A percentile compares a stretch with the other conserved stretches of the same genome.
phyloP scores from a whole-genome alignment of 2,888 invertebrate species.

The Temnothorax rugatulus region DNA sequence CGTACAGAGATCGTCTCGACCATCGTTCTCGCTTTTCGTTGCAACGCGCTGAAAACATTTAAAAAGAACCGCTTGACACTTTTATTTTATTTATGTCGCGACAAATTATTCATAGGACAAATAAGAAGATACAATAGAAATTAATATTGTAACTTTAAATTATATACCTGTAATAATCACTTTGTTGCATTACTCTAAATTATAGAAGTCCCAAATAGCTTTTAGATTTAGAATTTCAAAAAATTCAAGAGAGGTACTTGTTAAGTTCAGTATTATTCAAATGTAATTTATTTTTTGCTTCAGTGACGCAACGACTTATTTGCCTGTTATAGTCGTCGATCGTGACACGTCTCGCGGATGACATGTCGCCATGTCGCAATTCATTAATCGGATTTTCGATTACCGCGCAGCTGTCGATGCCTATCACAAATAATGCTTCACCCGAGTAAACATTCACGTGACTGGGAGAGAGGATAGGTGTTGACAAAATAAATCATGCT shows the following conservation, averaged over 20 bases:
- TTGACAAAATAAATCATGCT: conserved; percentile 63
- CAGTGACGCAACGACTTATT: not conserved
- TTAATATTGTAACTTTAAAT: not conserved
- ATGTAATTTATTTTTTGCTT: conserved; percentile 6
- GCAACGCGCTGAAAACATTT: conserved; percentile 9
- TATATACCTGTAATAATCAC: not conserved
- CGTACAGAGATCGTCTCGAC: conserved; percentile 66
- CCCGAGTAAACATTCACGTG: conserved; percentile 11
- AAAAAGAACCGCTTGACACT: not conserved
- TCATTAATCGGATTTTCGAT: conserved; percentile 62
- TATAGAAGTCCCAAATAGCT: not conserved
- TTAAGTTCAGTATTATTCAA: not conserved
- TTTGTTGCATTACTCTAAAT: not conserved
- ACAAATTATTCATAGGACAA: not conserved
- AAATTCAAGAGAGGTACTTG: not conserved
- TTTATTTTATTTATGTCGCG: not conserved
- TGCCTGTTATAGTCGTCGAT: not conserved
- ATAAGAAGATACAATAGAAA: not conserved
- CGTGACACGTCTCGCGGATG: conserved; percentile 3
- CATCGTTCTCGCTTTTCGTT: conserved; percentile 64
- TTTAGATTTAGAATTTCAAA: not conserved
- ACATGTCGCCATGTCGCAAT: conserved; percentile 52
- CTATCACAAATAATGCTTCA: conserved; percentile 38
- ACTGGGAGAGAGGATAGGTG: conserved; percentile 8
- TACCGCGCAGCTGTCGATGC: conserved; percentile 33